Percentiles rank a stretch among this genome's conserved stretches.
Conservation (phyloP, 1,140 invertebrate genomes). For the Dryas iulia region DNA sequence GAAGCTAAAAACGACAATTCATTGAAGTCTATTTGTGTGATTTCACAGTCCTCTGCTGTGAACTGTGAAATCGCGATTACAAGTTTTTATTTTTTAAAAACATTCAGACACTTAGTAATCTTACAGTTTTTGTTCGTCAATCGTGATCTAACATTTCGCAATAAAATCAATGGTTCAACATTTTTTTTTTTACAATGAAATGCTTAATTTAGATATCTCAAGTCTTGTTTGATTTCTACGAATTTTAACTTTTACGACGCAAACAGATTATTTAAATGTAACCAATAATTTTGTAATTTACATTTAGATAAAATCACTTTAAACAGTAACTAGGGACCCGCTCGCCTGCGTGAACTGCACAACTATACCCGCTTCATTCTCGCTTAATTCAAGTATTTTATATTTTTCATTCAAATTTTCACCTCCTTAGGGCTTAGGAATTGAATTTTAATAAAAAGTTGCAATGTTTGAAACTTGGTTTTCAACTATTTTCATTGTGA, state of each 20-base stretch:
- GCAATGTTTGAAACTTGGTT: no score
- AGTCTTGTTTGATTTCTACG: not conserved
- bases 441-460: no score
- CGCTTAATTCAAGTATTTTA: no score
- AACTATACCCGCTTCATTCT: no score
- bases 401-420: no score
- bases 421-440: no score
- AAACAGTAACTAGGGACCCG: no score
- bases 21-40: slow-evolving; percentile 6
- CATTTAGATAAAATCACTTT: no score
- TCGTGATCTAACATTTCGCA: not conserved
- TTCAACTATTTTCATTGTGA: no score
- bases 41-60: slow-evolving; percentile 15
- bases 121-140: not conserved
- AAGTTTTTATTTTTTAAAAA: slow-evolving; percentile 5
- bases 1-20: not conserved
- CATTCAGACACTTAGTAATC: slow-evolving; percentile 5
- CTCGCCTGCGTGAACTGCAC: no score
- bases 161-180: not conserved
- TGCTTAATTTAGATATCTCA: not conserved
- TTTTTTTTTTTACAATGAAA: not conserved
- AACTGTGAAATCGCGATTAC: no score
- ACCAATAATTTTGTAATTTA: not conserved
- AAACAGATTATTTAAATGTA: not conserved
- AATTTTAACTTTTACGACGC: not conserved